Evolutionary conservation across 2,888 invertebrate genomes (phyloP).

Genomic region (Biston betularia): DNA sequence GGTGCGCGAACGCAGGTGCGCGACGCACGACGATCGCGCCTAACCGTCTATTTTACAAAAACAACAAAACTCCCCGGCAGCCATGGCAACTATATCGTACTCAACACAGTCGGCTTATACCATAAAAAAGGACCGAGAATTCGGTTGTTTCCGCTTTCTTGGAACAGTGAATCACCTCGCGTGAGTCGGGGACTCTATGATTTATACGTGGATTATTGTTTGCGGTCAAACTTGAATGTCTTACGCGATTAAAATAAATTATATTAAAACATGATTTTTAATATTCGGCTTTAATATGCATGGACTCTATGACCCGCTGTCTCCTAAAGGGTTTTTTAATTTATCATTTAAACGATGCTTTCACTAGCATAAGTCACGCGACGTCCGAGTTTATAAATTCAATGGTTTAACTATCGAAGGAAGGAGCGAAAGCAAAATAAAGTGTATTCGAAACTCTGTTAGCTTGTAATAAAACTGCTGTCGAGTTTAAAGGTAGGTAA

Average conservation of each 20-base stretch:
- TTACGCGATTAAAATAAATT: conserved; percentile 59
- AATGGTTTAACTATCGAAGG: conserved; percentile 53
- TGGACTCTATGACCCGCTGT: conserved; percentile 54
- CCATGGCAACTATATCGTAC: conserved; percentile 60
- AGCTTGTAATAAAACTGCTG: conserved; percentile 14
- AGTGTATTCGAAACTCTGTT: conserved; percentile 18
- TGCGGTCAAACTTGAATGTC: conserved; percentile 69
- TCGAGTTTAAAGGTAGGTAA: conserved; percentile 16
- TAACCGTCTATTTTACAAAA: conserved; percentile 72
- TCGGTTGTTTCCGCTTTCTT: conserved; percentile 83
- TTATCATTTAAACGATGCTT: conserved; percentile 70
- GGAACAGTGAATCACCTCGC: conserved; percentile 82
- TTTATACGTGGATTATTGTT: conserved; percentile 74
- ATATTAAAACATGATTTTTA: conserved; percentile 65
- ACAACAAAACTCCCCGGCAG: conserved; percentile 58
- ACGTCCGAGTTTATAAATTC: conserved; percentile 57
- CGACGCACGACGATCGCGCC: conserved; percentile 67
- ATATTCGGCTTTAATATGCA: conserved; percentile 64
- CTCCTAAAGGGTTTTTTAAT: conserved; percentile 68
- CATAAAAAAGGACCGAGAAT: conserved; percentile 77
- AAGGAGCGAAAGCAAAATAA: conserved; percentile 46
- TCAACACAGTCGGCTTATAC: conserved; percentile 66
- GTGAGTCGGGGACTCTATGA: conserved; percentile 73
- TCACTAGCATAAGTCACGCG: conserved; percentile 75
- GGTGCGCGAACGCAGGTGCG: conserved; percentile 80